Base-by-base conservation (phyloP, 2,888 invertebrate species). In the Dendrolimus houi region DNA sequence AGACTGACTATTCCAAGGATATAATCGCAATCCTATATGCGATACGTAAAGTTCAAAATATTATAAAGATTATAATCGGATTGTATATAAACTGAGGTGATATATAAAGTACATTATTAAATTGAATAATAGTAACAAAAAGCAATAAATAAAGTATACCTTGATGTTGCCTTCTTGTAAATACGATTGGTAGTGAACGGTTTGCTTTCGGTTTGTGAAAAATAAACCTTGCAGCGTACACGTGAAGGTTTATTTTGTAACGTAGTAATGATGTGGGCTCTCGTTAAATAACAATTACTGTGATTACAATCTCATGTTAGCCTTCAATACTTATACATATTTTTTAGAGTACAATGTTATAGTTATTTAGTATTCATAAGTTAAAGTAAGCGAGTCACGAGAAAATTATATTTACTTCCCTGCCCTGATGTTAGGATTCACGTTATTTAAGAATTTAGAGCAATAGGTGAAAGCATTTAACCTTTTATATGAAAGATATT, bases 291-390 rank as follows among this genome's bases (percentile, higher is more conserved):
- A 88, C 85, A 85, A 86, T 83, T 85, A 89, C 89, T 89, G 89
- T 90, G 89, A 90, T 90, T 87, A 85, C 83, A 89, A 85, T 88
- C 87, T 88, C 87, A 87, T 85, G 85, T 85, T 89, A 90, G 89
- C 89, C 89, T 90, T 90, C 89, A 84, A 88, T 87, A 88, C 88
- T 89, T 88, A 89, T 89, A 89, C 89, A 89, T 89, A 89, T 89
- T 88, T 89, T 90, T 88, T 88, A 89, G 89, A 89, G 89, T 89
- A 90, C 88, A 89, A 90, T 89, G 87, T 90, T 89, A 89, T 86
- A 87, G 87, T 87, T 87, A 88, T 87, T 85, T 89, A 88, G 87
- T 88, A 83, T 83, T 83, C 78, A 69, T 47, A 54, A 54, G 76
- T 88, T 88, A 87, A 87, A 70, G 70, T 89, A 90, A 89, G 88